These are phyloP conservation scores for Eubasilissa regina DNA, from an alignment of 1,140 invertebrate genomes.

Conservation along the genomic window DNA sequence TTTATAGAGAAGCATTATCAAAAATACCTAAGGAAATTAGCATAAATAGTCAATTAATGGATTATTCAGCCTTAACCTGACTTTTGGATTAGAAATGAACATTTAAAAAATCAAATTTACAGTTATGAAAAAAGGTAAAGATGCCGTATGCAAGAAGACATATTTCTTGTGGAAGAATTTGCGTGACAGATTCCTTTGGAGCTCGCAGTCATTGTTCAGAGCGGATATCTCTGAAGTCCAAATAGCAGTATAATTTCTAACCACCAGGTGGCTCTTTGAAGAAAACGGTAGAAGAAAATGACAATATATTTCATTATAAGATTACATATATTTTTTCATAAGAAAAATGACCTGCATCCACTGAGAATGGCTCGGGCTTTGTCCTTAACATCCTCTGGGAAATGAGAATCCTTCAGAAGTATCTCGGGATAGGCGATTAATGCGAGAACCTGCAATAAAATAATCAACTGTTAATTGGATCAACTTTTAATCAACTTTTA, in stretches of 20 bases:
- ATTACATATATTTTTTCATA: not conserved
- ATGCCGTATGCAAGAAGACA: too few species aligned
- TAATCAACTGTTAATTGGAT: not conserved
- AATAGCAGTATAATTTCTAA: not conserved
- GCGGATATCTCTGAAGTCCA: too few species aligned
- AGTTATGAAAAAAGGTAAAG: too few species aligned
- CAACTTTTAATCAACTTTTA: not conserved
- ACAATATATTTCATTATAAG: not conserved
- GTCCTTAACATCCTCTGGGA: constrained; percentile 89
- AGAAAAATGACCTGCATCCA: constrained; percentile 76
- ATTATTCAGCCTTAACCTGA: too few species aligned
- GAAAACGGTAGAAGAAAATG: not conserved
- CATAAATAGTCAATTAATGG: too few species aligned
- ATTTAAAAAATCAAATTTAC: too few species aligned
- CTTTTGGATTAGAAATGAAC: too few species aligned
- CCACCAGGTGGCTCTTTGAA: not conserved
- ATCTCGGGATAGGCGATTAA: constrained; percentile 82
- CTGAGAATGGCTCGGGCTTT: constrained; percentile 83
- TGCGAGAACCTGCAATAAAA: constrained; percentile 80
- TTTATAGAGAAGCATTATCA: too few species aligned
- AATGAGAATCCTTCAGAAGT: constrained; percentile 81
- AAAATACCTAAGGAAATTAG: too few species aligned
- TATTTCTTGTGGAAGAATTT: not conserved
- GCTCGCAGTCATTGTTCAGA: not conserved
- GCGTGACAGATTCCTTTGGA: not conserved